These are phyloP conservation scores for Scartelaos histophorus DNA, from an alignment of 2,113 vertebrate species.

Conservation along the genomic window DNA sequence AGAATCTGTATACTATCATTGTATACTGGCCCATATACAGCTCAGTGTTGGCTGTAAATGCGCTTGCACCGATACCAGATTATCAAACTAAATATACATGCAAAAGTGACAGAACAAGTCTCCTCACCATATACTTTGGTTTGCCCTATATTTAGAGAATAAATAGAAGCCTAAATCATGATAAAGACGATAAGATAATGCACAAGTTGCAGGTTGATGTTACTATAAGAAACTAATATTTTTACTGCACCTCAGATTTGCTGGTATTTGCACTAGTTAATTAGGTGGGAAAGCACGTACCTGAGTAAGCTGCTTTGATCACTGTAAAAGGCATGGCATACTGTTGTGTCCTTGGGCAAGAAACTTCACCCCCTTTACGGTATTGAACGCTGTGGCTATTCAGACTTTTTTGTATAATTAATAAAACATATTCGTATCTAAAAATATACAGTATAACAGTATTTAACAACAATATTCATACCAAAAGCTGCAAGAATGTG, in stretches of 20 bases:
- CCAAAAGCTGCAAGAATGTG: too few relatives aligned
- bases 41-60: slow-evolving; percentile 46
- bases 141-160: slow-evolving; percentile 28
- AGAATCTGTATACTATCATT: slow-evolving; percentile 58
- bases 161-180: not conserved
- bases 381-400: not conserved
- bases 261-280: not conserved
- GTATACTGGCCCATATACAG: slow-evolving; percentile 44
- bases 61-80: slow-evolving; percentile 32
- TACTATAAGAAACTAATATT: not conserved
- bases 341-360: too few relatives aligned
- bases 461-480: too few relatives aligned
- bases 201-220: not conserved
- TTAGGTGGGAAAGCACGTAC: too few relatives aligned
- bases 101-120: slow-evolving; percentile 35
- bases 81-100: slow-evolving; percentile 41
- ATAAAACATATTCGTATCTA: not conserved
- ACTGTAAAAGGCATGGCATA: too few relatives aligned
- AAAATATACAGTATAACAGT: too few relatives aligned
- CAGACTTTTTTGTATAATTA: not conserved
- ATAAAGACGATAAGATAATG: not conserved
- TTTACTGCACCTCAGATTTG: not conserved
- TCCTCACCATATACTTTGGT: not conserved
- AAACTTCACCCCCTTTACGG: too few relatives aligned
- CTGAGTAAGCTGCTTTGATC: too few relatives aligned